Evolutionary conservation across 2,888 invertebrate species (phyloP), one percentile per base, ranked within the genome.

Genomic region (Ethmia dodecea): DNA sequence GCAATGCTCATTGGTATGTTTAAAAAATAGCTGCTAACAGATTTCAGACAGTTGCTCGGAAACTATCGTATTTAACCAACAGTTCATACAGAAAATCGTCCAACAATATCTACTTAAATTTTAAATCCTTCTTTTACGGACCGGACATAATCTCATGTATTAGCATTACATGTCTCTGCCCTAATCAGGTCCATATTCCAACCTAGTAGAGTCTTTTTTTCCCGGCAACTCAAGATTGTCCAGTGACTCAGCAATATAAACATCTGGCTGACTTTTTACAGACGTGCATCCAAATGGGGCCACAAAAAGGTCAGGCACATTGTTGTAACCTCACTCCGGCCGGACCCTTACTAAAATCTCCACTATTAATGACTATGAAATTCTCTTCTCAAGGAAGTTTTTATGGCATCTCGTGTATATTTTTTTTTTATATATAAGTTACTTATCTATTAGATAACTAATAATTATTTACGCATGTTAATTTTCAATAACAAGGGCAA

Each of bases 231-330:
- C 49, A 51, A 46, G 44, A 35, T 40, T 45, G 48, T 47, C 49
- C 55, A 50, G 60, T 79, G 78, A 80, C 52, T 80, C 74, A 75
- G 73, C 77, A 59, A 46, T 63, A 60, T 64, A 67, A 68, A 62
- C 72, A 77, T 67, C 71, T 77, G 75, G 62, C 47, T 52, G 46
- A 51, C 52, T 57, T 56, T 57, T 57, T 52, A 49, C 48, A 39
- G 49, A 31, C 50, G 41, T 49, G 51, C 52, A 49, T 56, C 49
- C 47, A 45, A 49, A 37, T 41, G 35, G 28, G 25, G 32, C 43
- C 53, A 54, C 54, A 62, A 66, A 67, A 68, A 65, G 64, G 63
- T 59, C 60, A 57, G 48, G 48, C 46, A 41, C 54, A 47, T 51
- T 50, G 53, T 55, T 45, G 42, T 49, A 31, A 33, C 37, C 32